Conservation (phyloP, 2,888 invertebrate species). For the Reticulitermes lucifugus region DNA sequence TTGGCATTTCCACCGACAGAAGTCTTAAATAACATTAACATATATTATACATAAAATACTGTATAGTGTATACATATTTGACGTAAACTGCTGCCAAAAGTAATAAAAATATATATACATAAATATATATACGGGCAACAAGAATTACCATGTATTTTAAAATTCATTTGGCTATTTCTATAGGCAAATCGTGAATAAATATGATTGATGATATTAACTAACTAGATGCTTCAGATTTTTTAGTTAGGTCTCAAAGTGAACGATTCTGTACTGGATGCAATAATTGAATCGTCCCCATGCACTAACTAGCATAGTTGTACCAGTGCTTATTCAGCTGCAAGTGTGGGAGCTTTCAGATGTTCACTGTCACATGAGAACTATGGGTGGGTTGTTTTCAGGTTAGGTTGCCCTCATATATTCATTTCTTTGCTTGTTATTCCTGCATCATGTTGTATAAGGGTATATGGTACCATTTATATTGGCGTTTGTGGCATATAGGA, state of each 20-base stretch:
- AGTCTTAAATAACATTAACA: constrained; percentile 44
- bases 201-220: constrained; percentile 49
- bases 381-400: constrained; percentile 29
- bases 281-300: constrained; percentile 45
- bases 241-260: constrained; percentile 51
- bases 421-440: constrained; percentile 29
- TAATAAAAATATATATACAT: constrained; percentile 21
- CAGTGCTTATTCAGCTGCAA: constrained; percentile 50
- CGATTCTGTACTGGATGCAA: constrained; percentile 51
- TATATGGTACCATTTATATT: constrained; percentile 26
- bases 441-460: constrained; percentile 17
- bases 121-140: constrained; percentile 32
- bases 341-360: constrained; percentile 46
- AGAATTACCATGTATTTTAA: constrained; percentile 49
- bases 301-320: constrained; percentile 50
- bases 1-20: constrained; percentile 54
- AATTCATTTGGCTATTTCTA: constrained; percentile 51
- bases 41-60: constrained; percentile 51
- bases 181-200: constrained; percentile 47
- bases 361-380: constrained; percentile 26
- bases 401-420: constrained; percentile 39
- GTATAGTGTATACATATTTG: constrained; percentile 53
- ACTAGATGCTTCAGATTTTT: constrained; percentile 53
- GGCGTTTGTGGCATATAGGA: not conserved
- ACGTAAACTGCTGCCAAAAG: constrained; percentile 47